Evolutionary conservation across 2,888 invertebrate genomes (phyloP).

Genomic region (Campaea margaritaria): DNA sequence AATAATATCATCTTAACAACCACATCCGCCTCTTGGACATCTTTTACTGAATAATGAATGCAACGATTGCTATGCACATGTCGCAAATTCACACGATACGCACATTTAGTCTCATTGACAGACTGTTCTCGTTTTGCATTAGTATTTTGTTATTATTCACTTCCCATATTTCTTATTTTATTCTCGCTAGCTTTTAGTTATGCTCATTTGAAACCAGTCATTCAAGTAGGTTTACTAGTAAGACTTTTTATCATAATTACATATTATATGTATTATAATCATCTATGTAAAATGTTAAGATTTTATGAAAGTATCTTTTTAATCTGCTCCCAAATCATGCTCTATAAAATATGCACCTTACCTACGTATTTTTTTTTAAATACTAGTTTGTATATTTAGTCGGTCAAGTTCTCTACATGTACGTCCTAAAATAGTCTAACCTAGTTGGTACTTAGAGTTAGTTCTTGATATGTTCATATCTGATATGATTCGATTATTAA

Average conservation of each 20-base stretch:
- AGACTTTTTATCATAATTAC: too few species aligned
- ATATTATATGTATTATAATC: too few species aligned
- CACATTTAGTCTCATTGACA: slow-evolving; percentile 23
- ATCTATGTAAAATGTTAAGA: too few species aligned
- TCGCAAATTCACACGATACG: slow-evolving; percentile 45
- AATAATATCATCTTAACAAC: slow-evolving; percentile 58
- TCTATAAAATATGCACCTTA: too few species aligned
- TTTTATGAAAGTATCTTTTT: not conserved
- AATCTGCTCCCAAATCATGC: not conserved
- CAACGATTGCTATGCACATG: slow-evolving; percentile 47
- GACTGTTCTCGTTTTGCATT: not conserved
- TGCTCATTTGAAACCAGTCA: slow-evolving; percentile 10
- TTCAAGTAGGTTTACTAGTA: slow-evolving; percentile 7
- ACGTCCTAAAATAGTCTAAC: too few species aligned
- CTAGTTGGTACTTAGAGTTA: too few species aligned
- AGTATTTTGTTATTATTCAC: too few species aligned
- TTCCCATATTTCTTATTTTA: too few species aligned
- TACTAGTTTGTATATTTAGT: too few species aligned
- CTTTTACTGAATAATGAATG: slow-evolving; percentile 60
- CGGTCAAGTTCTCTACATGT: too few species aligned
- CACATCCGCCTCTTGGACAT: slow-evolving; percentile 56
- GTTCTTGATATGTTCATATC: not conserved
- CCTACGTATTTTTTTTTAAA: too few species aligned
- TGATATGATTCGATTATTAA: not conserved
- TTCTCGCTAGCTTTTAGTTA: too few species aligned